Conservation (phyloP, 2,888 invertebrate genomes). For the Parnassius apollo region DNA sequence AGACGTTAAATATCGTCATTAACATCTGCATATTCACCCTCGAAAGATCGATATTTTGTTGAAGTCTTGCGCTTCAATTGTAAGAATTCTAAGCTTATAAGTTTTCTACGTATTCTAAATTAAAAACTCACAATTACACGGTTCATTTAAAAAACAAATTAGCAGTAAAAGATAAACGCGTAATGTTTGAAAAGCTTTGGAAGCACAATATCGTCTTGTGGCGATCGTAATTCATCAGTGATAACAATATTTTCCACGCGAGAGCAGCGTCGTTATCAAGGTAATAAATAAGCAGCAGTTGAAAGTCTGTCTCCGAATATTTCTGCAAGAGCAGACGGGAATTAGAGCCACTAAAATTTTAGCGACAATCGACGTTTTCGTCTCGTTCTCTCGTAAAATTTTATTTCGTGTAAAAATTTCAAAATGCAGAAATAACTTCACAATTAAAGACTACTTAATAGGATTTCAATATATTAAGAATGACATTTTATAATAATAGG, state of each 20-base stretch:
- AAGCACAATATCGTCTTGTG: constrained; percentile 21
- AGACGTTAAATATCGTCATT: no score
- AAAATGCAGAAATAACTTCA: not conserved
- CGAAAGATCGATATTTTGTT: no score
- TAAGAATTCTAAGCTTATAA: no score
- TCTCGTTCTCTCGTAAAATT: no score
- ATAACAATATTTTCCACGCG: constrained; percentile 21
- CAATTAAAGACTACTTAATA: not conserved
- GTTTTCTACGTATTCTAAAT: no score
- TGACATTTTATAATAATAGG: no score
- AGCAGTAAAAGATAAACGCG: constrained; percentile 4
- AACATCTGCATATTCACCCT: no score
- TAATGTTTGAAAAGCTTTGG: constrained; percentile 3
- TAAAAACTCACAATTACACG: no score
- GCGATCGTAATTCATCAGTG: constrained; percentile 24
- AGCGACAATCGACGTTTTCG: no score
- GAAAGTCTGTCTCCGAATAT: constrained; percentile 21
- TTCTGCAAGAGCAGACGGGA: constrained; percentile 5
- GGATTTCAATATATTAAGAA: no score
- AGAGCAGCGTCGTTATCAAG: constrained; percentile 21
- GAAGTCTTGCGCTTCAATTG: no score
- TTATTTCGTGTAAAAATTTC: not conserved
- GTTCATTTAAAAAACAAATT: no score
- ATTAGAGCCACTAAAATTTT: not conserved
- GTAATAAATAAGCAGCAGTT: constrained; percentile 21